Evolutionary conservation across 2,113 vertebrate species (phyloP), one percentile per base, ranked within the genome.

Genomic region (Rhea pennata): DNA sequence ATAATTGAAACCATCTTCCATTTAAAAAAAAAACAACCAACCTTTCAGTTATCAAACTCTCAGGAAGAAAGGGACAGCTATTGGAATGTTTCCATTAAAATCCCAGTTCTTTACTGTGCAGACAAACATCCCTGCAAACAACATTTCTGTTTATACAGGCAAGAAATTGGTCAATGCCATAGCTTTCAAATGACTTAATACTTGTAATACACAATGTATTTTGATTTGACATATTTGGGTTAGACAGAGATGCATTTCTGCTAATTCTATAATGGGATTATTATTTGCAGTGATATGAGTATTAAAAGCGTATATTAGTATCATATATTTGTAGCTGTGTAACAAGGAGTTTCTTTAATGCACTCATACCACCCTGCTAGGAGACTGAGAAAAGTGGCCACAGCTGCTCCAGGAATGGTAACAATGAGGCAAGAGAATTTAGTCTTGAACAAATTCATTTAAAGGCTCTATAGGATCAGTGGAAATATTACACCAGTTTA

Each of bases 1-100:
- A 96, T 98, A 98, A 98, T 98, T 97, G 40, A 98, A 98, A 98
- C 96, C 97, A 98, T 97, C 96, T 97, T 96, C 90, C 75, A 31
- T n/a, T 24, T 23, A 70, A n/a, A 51, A 84, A 91, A 97, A 98
- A 97, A 96, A 93, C 65, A 88, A 88, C 65, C 93, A 90, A 84
- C 74, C 66, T 80, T 98, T 97, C 91, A 97, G 97, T 97, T 97
- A 95, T 51, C 27, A 39, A 96, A 95, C 74, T 72, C 81, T 54
- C 82, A 87, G 88, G 95, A 97, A 95, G 75, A 96, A 96, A 89
- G 39, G 90, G 94, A 96, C 90, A 92, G 92, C 54, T 95, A 93
- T 56, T 97, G 95, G 91, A 93, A 96, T 62, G 80, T 80, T 65
- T 92, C 64, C 91, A 97, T 82, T 88, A 90, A 81, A 78, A 86